A percentile compares a stretch with the other conserved stretches of the same genome.
Conservation (phyloP, 2,797 vertebrate species). For the Garrulus glandarius region DNA sequence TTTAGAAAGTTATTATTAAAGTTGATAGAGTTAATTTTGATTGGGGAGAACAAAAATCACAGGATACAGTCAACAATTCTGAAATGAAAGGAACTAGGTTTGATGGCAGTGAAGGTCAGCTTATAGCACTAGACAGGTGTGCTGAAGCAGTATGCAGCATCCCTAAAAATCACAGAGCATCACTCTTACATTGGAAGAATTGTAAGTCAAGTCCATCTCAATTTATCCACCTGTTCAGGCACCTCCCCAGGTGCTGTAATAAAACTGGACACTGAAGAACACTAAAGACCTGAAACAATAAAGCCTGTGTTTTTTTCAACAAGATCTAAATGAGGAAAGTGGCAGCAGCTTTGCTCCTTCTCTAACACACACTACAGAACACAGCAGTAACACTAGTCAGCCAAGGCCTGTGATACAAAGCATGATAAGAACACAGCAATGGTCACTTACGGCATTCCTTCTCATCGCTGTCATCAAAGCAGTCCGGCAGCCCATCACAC, state of each 20-base stretch:
- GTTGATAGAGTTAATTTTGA: neutral
- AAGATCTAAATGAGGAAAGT: neutral
- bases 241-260: neutral
- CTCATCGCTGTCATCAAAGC: conserved; percentile 94
- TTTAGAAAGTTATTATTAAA: neutral
- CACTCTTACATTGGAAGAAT: neutral
- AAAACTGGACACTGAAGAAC: neutral
- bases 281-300: neutral
- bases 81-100: neutral
- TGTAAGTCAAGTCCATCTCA: neutral
- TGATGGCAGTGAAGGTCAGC: neutral
- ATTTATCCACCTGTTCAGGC: neutral
- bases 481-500: conserved; percentile 90
- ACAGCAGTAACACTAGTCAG: neutral
- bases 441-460: conserved; percentile 92
- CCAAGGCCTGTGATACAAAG: neutral
- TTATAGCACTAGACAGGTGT: neutral
- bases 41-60: neutral
- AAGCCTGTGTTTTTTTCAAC: neutral
- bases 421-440: neutral
- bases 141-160: neutral
- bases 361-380: neutral
- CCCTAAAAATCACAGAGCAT: neutral
- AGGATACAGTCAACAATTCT: neutral
- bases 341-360: neutral